A percentile compares a stretch with the other conserved stretches of the same genome.
Evolutionary conservation across 2,113 vertebrate genomes (phyloP).

Genomic region (Zosterops borbonicus): DNA sequence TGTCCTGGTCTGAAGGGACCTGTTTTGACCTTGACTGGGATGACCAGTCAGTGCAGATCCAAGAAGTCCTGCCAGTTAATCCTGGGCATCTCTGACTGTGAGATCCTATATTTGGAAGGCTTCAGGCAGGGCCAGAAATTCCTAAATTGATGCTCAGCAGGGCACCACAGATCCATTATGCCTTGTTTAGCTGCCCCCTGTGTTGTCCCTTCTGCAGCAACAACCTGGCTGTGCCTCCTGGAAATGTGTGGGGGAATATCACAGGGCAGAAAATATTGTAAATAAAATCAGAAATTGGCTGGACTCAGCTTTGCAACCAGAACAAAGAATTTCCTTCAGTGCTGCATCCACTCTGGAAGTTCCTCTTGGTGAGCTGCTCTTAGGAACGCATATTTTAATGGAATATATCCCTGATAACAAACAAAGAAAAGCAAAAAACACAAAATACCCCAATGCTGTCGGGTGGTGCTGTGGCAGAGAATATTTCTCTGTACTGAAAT

Average conservation of each 20-base stretch:
- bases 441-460: rapidly evolving
- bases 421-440: background rate
- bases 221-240: background rate
- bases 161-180: background rate
- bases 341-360: background rate
- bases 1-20: background rate
- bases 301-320: background rate
- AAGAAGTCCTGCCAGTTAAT: conserved; percentile 20
- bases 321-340: background rate
- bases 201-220: background rate
- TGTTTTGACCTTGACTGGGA: background rate
- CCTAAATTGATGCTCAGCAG: background rate
- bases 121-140: background rate
- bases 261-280: background rate
- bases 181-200: background rate
- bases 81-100: background rate
- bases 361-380: background rate
- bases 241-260: background rate
- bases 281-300: background rate
- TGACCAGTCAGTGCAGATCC: background rate
- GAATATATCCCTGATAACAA: background rate
- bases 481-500: background rate
- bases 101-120: conserved; percentile 9
- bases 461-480: background rate
- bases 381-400: background rate